Evolutionary conservation across 2,797 vertebrate species (phyloP).

Genomic region (Diceros bicornis): DNA sequence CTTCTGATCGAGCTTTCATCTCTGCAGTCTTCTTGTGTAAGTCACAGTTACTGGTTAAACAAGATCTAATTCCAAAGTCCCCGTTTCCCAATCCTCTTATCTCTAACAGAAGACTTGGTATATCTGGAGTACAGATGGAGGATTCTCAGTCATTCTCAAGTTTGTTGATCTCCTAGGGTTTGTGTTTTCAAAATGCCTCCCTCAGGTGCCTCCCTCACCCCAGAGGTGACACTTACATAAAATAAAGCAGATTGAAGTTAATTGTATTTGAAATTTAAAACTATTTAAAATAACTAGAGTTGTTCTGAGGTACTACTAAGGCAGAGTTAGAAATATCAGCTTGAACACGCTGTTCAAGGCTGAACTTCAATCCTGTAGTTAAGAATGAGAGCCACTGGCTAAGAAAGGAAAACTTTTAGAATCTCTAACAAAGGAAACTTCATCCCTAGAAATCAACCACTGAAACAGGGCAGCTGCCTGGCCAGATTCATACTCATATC

Average conservation of each 20-base stretch:
- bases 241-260: constrained; percentile 60
- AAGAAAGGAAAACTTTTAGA: constrained; percentile 54
- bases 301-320: not conserved
- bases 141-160: constrained; percentile 26
- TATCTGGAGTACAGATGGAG: not conserved
- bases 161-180: not conserved
- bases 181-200: constrained; percentile 19
- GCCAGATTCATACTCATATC: constrained; percentile 68
- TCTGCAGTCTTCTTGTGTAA: constrained; percentile 43
- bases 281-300: constrained; percentile 34
- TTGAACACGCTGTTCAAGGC: not conserved
- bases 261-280: constrained; percentile 48
- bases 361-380: constrained; percentile 26
- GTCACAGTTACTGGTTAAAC: constrained; percentile 36
- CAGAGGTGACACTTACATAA: constrained; percentile 14
- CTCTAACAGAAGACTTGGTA: not conserved
- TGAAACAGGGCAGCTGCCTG: constrained; percentile 71
- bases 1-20: constrained; percentile 34
- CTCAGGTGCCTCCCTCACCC: not conserved
- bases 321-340: not conserved
- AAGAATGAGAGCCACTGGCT: constrained; percentile 34
- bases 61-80: constrained; percentile 61
- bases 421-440: constrained; percentile 83
- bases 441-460: constrained; percentile 48
- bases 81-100: not conserved